phyloP scores from a whole-genome alignment of 2,797 vertebrate genomes.

The Alcedo atthis region DNA sequence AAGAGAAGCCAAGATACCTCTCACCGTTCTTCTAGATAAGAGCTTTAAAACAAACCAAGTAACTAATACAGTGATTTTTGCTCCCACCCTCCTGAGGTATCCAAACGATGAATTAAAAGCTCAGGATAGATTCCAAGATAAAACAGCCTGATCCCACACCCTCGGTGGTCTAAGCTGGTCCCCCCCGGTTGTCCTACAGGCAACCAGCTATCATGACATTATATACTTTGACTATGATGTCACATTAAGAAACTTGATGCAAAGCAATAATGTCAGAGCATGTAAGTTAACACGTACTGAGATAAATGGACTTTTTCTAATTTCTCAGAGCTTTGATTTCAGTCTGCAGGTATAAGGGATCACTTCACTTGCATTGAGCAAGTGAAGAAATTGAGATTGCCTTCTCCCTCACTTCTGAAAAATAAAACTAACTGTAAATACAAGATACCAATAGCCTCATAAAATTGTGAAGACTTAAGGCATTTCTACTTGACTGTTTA shows the following conservation, averaged over 20 bases:
- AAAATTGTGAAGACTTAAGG: background rate
- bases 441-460: background rate
- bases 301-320: background rate
- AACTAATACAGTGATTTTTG: fast-evolving
- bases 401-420: background rate
- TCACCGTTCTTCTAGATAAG: background rate
- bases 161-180: background rate
- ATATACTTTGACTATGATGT: background rate
- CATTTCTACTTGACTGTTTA: background rate
- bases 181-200: background rate
- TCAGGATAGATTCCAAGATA: background rate
- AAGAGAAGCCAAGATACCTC: background rate
- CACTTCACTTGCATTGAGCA: background rate
- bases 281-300: background rate
- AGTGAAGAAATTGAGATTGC: too few relatives aligned
- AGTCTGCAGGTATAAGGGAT: background rate
- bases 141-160: background rate
- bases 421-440: background rate
- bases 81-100: background rate
- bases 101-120: background rate
- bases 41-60: background rate
- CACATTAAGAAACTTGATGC: background rate
- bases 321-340: background rate
- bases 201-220: background rate
- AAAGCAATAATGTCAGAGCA: background rate